Evolutionary conservation across 2,797 vertebrate species (phyloP), one percentile per base, ranked within the genome.

Genomic region (Myotis findleyi): DNA sequence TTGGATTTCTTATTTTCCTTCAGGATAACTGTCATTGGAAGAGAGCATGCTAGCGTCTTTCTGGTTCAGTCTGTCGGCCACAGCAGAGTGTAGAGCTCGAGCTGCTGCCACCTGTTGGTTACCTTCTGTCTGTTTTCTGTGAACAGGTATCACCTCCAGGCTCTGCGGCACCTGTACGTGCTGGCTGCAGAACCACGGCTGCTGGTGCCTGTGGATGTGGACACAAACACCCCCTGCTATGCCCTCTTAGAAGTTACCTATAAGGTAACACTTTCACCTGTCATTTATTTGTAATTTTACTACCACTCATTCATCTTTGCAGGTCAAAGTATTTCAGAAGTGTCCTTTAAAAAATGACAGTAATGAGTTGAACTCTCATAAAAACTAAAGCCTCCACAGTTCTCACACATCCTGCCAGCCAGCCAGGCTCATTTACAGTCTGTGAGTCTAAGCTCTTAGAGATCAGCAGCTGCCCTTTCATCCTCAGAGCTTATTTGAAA

Each of bases 131-230:
- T 80, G 62, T 96, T 91, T 88, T 88, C 51, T 95, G 0, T 89
- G 0, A 33, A 0, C 97, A 99, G 99, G 92, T 99, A 99, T 97
- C 99, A 99, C 98, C 99, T 99, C 20, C 99, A 99, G 98, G 99
- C 99, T 21, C 98, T 99, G 89, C 98, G 99, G 11, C 99, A 99
- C 96, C 98, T 99, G 59, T 99, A 99, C 0, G 99, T 99, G 49
- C 98, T 99, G 94, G 99, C 99, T 0, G 99, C 99, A 1, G 99
- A 99, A 90, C 99, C 99, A 0, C 98, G 99, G 55, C 99, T 99
- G 33, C 98, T 99, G 30, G 99, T 99, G 0, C 99, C 99, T 0
- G 99, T 99, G 73, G 99, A 99, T 0, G 99, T 99, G 94, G 99
- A 99, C 95, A 99, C 99, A 7, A 99, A 99, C 94, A 99, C 98